These are phyloP conservation scores for Hydropsyche betteni DNA, from an alignment of 2,888 invertebrate genomes.

Conservation along the genomic window DNA sequence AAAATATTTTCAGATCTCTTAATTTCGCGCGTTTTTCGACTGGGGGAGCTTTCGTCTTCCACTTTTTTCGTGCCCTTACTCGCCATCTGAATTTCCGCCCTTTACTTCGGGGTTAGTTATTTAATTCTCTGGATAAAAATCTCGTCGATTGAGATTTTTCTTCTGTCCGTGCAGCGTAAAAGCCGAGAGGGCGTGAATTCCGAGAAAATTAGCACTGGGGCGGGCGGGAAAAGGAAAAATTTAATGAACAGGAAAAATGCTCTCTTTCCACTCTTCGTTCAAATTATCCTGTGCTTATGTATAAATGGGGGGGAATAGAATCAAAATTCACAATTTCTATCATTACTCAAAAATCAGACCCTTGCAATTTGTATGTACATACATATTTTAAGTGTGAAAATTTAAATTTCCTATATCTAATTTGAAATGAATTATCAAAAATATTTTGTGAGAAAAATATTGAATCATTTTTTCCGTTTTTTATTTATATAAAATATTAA, in stretches of 20 bases:
- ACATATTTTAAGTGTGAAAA: too few relatives aligned
- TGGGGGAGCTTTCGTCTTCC: constrained; percentile 18
- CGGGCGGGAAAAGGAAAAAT: constrained; percentile 68
- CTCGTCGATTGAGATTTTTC: constrained; percentile 67
- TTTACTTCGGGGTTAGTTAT: constrained; percentile 66
- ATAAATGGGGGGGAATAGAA: constrained; percentile 55
- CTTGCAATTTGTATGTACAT: too few relatives aligned
- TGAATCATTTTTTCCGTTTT: too few relatives aligned
- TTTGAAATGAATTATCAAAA: too few relatives aligned
- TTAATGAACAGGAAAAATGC: constrained; percentile 69
- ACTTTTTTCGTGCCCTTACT: background rate
- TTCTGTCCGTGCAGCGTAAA: constrained; percentile 41
- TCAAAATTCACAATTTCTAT: too few relatives aligned
- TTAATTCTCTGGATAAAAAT: constrained; percentile 69
- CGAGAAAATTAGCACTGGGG: constrained; percentile 70
- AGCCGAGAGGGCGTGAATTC: constrained; percentile 65
- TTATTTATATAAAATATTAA: too few relatives aligned
- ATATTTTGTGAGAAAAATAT: too few relatives aligned
- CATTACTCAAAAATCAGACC: too few relatives aligned
- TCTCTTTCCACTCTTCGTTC: constrained; percentile 60
- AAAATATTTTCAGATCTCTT: constrained; percentile 48
- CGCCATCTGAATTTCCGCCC: constrained; percentile 54
- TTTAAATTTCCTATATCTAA: too few relatives aligned
- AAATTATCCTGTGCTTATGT: constrained; percentile 56
- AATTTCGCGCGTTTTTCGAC: constrained; percentile 27